Percentiles rank a stretch among this genome's conserved stretches.
Evolutionary conservation across 2,888 invertebrate species (phyloP).

Genomic region (Ectemnius continuus): DNA sequence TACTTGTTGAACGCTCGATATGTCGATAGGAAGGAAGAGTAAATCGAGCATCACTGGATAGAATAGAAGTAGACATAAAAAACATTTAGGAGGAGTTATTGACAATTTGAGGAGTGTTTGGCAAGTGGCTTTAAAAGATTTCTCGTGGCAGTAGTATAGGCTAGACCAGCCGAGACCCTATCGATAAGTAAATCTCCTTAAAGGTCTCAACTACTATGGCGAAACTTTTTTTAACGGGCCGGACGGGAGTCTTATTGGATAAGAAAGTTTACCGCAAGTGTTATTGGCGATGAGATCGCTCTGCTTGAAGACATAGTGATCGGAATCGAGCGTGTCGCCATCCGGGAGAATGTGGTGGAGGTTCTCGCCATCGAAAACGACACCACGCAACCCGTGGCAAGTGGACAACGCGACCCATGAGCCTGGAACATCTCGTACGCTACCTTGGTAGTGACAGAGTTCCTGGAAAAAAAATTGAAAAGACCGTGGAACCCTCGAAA

Average conservation of each 20-base stretch:
- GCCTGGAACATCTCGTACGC: conserved; percentile 83
- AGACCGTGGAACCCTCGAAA: too few species aligned
- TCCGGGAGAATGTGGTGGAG: conserved; percentile 86
- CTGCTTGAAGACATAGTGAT: conserved; percentile 85
- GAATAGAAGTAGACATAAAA: background rate
- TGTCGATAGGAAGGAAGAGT: too few species aligned
- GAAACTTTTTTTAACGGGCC: background rate
- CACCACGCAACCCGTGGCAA: conserved; percentile 87
- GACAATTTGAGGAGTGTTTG: too few species aligned
- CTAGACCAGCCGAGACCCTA: too few species aligned
- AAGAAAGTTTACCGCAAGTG: conserved; percentile 80
- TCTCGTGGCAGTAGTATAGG: too few species aligned
- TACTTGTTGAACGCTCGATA: too few species aligned
- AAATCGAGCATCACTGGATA: too few species aligned
- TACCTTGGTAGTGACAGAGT: conserved; percentile 88
- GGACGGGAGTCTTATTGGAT: background rate
- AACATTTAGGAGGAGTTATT: background rate
- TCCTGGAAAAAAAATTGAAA: conserved; percentile 80
- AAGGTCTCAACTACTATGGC: background rate
- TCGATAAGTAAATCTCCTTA: background rate
- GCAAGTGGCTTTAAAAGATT: too few species aligned
- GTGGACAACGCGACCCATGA: conserved; percentile 93
- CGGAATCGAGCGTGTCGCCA: conserved; percentile 78
- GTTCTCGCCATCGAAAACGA: conserved; percentile 87
- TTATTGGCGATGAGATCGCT: conserved; percentile 81